Evolutionary conservation across 2,888 invertebrate genomes (phyloP).

Genomic region (Oegoconia quadripuncta): DNA sequence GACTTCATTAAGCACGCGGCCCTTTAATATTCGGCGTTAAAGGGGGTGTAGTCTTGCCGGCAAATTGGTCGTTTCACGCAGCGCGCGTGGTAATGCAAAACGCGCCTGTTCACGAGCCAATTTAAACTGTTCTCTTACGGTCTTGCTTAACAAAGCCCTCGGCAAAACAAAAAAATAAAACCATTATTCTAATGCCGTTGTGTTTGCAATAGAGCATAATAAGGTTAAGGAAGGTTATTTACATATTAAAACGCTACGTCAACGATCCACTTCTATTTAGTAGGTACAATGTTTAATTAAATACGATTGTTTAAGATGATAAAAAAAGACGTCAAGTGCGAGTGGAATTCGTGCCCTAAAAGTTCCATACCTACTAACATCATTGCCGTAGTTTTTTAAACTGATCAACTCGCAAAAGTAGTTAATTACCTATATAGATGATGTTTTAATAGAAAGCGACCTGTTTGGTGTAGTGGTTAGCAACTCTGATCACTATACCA

Average conservation of each 20-base stretch:
- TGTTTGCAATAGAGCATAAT: slow-evolving; percentile 31
- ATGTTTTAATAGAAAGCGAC: too few species aligned
- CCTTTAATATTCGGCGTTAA: slow-evolving; percentile 43
- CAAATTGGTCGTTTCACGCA: slow-evolving; percentile 60
- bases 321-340: too few species aligned
- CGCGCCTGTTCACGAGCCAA: slow-evolving; percentile 52
- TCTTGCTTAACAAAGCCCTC: slow-evolving; percentile 44
- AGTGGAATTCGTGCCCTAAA: too few species aligned
- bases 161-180: slow-evolving; percentile 61
- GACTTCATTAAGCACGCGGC: slow-evolving; percentile 50
- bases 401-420: too few species aligned
- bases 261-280: slow-evolving; percentile 19
- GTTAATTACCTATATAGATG: too few species aligned
- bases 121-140: slow-evolving; percentile 50
- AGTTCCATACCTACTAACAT: too few species aligned
- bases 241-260: slow-evolving; percentile 31
- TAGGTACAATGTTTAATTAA: too few species aligned
- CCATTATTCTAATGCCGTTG: slow-evolving; percentile 31
- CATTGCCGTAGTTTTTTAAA: too few species aligned
- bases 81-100: slow-evolving; percentile 43
- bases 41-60: slow-evolving; percentile 41
- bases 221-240: slow-evolving; percentile 34
- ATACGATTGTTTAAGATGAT: too few species aligned
- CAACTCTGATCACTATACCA: too few species aligned
- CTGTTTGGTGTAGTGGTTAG: too few species aligned